Percentiles rank a stretch among this genome's conserved stretches.
phyloP scores from a whole-genome alignment of 2,113 vertebrate species.

The Apistogramma diplotaenia region DNA sequence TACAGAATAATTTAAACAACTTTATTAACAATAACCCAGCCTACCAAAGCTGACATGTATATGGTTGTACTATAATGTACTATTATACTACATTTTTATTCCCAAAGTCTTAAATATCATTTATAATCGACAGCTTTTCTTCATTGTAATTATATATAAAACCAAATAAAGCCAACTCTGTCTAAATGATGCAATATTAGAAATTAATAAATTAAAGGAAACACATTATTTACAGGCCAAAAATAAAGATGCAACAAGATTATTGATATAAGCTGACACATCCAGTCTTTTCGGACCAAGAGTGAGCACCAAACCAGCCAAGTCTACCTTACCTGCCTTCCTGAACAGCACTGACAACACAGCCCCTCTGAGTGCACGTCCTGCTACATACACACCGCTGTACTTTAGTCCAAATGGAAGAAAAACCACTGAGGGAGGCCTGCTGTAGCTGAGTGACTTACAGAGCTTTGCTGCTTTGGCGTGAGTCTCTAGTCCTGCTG shows the following conservation, averaged over 20 bases:
- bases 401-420: background rate
- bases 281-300: background rate
- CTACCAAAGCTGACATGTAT: background rate
- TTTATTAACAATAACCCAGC: no score
- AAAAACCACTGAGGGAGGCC: background rate
- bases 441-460: slow-evolving; percentile 34
- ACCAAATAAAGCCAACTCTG: background rate
- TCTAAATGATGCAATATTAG: background rate
- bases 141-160: background rate
- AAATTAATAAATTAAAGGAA: background rate
- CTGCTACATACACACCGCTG: background rate
- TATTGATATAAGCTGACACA: background rate
- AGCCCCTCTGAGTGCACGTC: background rate
- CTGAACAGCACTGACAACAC: background rate
- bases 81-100: background rate
- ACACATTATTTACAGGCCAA: background rate
- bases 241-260: background rate
- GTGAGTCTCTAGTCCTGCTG: slow-evolving; percentile 44
- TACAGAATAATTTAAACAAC: no score
- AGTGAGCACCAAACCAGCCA: background rate
- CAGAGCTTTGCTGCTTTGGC: slow-evolving; percentile 44
- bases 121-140: background rate
- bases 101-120: background rate
- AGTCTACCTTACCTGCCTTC: background rate
- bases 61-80: background rate